Conservation (phyloP, 2,888 invertebrate species). For the Pyrrhia umbra region DNA sequence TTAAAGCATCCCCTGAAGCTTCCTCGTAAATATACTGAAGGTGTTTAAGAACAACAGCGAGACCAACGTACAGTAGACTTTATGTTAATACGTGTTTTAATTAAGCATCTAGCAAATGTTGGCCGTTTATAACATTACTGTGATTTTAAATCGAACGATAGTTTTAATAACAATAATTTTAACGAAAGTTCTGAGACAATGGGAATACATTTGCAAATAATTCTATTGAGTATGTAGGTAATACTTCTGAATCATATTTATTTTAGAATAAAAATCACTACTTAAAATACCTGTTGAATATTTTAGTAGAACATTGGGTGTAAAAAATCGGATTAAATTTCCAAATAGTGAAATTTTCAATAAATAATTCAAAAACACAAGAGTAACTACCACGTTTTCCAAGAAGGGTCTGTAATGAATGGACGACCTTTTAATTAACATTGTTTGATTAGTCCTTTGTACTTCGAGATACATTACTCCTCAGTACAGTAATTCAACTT, state of each 20-base stretch:
- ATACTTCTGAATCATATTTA: too few relatives aligned
- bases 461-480: conserved; percentile 41
- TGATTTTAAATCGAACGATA: too few relatives aligned
- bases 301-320: conserved; percentile 26
- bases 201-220: too few relatives aligned
- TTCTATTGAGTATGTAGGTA: too few relatives aligned
- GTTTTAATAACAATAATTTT: too few relatives aligned
- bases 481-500: conserved; percentile 24
- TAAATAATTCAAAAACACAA: conserved; percentile 52
- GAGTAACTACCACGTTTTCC: conserved; percentile 10
- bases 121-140: too few relatives aligned
- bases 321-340: conserved; percentile 39
- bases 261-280: too few relatives aligned
- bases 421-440: conserved; percentile 51
- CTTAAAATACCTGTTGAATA: too few relatives aligned
- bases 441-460: conserved; percentile 51
- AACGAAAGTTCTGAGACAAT: too few relatives aligned
- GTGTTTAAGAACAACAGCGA: conserved; percentile 51
- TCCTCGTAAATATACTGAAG: conserved; percentile 41
- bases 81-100: not conserved
- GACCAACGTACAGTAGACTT: conserved; percentile 20
- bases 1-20: conserved; percentile 40
- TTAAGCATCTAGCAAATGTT: not conserved
- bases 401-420: conserved; percentile 40
- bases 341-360: conserved; percentile 32